Conservation (phyloP, 2,797 vertebrate species). For the Nyctalus aviator region DNA sequence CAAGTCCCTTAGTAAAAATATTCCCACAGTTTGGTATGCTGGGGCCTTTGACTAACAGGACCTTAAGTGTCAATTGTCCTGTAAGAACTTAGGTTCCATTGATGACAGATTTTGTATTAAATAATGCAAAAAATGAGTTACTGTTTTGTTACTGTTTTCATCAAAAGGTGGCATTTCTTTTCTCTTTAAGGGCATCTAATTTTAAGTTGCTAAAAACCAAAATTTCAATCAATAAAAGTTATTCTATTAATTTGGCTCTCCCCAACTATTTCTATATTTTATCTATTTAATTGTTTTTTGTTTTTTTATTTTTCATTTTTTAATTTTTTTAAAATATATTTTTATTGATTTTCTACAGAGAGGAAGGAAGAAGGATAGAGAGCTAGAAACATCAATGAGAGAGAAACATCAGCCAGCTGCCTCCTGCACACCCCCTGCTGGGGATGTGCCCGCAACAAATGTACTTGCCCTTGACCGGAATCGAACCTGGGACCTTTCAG, state of each 20-base stretch:
- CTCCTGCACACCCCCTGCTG: no score
- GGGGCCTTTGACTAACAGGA: not conserved
- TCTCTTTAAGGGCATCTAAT: not conserved
- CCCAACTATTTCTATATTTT: not conserved
- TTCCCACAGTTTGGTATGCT: not conserved
- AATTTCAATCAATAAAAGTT: not conserved
- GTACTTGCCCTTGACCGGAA: no score
- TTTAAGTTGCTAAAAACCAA: conserved; percentile 47
- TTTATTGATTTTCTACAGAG: no score
- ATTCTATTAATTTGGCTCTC: conserved; percentile 43
- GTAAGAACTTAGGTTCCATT: not conserved
- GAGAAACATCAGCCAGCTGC: no score
- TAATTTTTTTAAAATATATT: no score
- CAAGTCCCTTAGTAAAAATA: not conserved
- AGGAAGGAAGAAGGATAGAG: no score
- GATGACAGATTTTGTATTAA: not conserved
- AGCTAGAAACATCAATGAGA: no score
- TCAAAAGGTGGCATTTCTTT: conserved; percentile 5
- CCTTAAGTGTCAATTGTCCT: not conserved
- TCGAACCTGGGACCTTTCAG: no score
- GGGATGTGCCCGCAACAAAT: no score
- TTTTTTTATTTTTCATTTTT: no score
- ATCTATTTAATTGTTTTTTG: conserved; percentile 22
- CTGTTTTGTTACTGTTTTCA: not conserved
- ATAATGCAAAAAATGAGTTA: not conserved